Conservation (phyloP, 2,113 vertebrate species). For the Lanius ludovicianus region DNA sequence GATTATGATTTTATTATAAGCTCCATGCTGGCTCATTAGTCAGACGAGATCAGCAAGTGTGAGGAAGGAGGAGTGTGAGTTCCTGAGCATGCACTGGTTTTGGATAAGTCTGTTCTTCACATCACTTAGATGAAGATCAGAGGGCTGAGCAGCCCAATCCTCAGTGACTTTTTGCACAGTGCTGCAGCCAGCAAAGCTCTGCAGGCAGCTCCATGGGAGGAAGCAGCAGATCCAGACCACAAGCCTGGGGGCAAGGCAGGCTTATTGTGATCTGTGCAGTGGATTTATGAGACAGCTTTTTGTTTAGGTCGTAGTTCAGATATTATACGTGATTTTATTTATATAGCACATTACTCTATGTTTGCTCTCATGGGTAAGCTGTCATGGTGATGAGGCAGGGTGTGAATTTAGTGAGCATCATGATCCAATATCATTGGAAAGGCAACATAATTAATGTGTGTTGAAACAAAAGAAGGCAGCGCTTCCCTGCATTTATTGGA, state of each 20-base stretch:
- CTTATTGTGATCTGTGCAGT: neutral
- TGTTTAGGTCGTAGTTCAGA: fast-evolving
- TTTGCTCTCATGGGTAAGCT: neutral
- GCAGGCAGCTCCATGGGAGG: neutral
- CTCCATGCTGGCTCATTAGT: neutral
- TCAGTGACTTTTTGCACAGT: neutral
- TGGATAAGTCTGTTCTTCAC: neutral
- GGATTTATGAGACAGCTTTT: neutral
- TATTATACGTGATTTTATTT: neutral
- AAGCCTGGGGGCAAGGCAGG: neutral
- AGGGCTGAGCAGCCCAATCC: neutral
- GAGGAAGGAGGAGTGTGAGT: neutral
- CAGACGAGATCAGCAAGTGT: neutral
- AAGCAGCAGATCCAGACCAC: neutral
- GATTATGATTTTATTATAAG: neutral
- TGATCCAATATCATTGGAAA: neutral
- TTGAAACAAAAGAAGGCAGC: neutral
- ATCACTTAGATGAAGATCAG: neutral
- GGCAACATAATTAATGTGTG: slow-evolving; percentile 9
- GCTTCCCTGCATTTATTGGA: neutral
- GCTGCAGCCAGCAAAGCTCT: neutral
- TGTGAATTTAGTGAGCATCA: neutral
- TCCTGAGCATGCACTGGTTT: neutral
- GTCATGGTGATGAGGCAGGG: neutral
- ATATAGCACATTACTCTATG: neutral